Base-by-base conservation (phyloP, 2,113 vertebrate genomes). In the Nothoprocta perdicaria region DNA sequence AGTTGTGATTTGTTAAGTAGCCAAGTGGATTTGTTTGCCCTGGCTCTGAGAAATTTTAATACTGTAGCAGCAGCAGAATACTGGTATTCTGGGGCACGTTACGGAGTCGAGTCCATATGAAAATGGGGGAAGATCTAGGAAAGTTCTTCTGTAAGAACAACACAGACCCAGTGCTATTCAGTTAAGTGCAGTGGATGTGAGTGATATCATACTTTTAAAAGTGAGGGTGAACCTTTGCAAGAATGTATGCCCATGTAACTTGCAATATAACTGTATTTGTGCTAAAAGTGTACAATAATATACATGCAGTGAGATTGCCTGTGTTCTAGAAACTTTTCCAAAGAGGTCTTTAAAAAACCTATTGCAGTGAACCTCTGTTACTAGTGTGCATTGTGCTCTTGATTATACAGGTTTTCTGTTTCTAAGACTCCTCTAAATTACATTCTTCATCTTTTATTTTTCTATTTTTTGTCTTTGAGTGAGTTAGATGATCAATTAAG, bases 401-500 rank as follows among this genome's bases (percentile, higher is more conserved):
- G 45, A 43, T 43, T 75, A 33, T n/a, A 4, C 31, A 75, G 19
- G 43, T 88, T 80, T 88, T 63, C 72, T 84, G 35, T 91, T 84
- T 71, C 80, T 72, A 82, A 46, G 27, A 29, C 77, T 84, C 17
- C 61, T 12, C 78, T 73, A 86, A 81, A 72, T 58, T 0, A 40
- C 33, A 23, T 72, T 89, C 33, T 73, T 88, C 4, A 61, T 60
- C 31, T 74, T 40, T 48, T 52, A 17, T 19, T 43, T 91, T 63
- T 67, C 50, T 27, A 0, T 62, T 67, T 84, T 93, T 69, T 73
- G 22, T 83, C 33, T 71, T 85, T 63, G 43, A 74, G 71, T 12
- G 35, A 80, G 78, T 80, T 85, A 96, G 92, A 67, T 33, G 8
- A 61, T 73, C 79, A 74, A 38, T 92, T 89, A 71, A 83, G 48